Conservation (phyloP, 1,140 invertebrate genomes). For the Papilio polytes region DNA sequence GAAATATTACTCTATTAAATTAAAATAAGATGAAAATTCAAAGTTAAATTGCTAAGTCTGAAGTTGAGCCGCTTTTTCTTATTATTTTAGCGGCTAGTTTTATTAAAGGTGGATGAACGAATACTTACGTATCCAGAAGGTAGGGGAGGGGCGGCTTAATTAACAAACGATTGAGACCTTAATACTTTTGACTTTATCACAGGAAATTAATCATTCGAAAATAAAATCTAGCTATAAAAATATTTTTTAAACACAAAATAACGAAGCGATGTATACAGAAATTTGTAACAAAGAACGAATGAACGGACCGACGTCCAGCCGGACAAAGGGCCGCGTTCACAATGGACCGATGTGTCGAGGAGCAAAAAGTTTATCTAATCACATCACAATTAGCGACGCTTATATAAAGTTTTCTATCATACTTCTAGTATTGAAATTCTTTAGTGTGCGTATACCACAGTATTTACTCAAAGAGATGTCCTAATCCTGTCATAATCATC, state of each 20-base stretch:
- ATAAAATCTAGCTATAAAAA: background rate
- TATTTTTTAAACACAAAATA: background rate
- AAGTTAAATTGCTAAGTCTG: conserved; percentile 8
- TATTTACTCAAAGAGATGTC: too few species aligned
- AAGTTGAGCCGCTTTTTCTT: conserved; percentile 3
- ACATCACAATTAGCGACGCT: conserved; percentile 27
- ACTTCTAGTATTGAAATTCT: background rate
- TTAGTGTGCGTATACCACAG: background rate
- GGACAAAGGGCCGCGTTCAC: conserved; percentile 13
- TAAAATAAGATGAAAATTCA: conserved; percentile 18
- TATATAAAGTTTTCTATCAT: background rate
- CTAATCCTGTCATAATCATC: too few species aligned
- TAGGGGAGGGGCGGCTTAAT: background rate
- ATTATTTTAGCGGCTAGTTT: conserved; percentile 9
- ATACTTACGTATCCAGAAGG: background rate
- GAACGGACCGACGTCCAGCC: conserved; percentile 22
- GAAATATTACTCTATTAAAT: conserved; percentile 30
- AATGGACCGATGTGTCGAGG: conserved; percentile 26
- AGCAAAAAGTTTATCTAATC: conserved; percentile 19
- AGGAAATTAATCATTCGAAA: background rate
- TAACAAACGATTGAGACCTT: background rate
- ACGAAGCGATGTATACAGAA: background rate
- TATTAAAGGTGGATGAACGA: background rate
- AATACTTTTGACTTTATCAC: background rate
- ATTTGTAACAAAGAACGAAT: conserved; percentile 28